Evolutionary conservation across 2,113 vertebrate species (phyloP).

Genomic region (Hypomesus transpacificus): DNA sequence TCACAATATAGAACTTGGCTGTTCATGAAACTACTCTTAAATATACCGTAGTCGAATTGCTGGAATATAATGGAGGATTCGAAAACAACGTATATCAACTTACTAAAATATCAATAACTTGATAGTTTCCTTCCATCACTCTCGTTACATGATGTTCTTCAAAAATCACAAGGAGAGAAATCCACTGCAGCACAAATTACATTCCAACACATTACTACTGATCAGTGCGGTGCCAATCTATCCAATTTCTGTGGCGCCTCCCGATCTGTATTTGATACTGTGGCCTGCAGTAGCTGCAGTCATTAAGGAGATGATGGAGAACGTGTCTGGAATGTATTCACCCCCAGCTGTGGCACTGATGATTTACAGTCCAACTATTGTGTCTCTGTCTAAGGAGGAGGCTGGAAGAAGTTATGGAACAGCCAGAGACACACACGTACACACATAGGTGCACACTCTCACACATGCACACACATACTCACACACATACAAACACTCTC

Average conservation of each 20-base stretch:
- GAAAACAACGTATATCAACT: no score
- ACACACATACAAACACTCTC: neutral
- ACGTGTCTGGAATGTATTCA: constrained; percentile 33
- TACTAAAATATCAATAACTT: no score
- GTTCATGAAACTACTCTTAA: neutral
- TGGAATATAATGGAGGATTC: no score
- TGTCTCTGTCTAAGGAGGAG: neutral
- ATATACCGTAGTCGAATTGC: neutral
- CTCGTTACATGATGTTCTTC: neutral
- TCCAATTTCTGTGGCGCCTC: constrained; percentile 10
- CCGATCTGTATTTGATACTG: constrained; percentile 33
- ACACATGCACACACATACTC: neutral
- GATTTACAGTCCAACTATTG: constrained; percentile 7
- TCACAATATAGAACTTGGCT: neutral
- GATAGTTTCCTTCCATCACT: neutral
- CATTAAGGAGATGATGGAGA: constrained; percentile 29
- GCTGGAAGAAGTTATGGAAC: neutral
- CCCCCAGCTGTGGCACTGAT: constrained; percentile 11
- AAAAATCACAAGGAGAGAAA: constrained; percentile 6
- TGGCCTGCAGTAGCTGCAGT: constrained; percentile 13
- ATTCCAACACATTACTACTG: constrained; percentile 1
- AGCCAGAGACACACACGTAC: neutral
- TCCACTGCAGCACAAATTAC: constrained; percentile 3
- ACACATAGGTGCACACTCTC: neutral
- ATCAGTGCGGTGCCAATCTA: constrained; percentile 10